Evolutionary conservation across 2,113 vertebrate genomes (phyloP).

Genomic region (Marmota flaviventris): DNA sequence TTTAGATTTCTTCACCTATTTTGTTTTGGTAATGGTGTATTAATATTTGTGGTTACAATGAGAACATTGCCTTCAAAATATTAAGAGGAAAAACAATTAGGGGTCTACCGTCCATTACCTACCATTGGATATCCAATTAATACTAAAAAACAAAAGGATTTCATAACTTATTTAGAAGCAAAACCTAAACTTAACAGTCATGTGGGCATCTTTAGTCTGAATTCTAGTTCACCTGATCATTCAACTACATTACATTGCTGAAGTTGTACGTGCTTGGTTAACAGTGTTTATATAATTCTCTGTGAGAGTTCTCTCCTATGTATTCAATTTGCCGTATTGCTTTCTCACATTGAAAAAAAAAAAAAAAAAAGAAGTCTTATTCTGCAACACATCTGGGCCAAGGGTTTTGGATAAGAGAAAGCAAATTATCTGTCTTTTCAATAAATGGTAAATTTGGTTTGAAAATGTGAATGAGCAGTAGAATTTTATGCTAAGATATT

Average conservation of each 20-base stretch:
- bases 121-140: neutral
- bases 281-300: neutral
- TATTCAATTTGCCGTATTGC: neutral
- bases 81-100: neutral
- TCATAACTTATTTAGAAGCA: neutral
- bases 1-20: neutral
- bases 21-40: neutral
- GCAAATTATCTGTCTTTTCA: neutral
- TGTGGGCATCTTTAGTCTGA: neutral
- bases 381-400: neutral
- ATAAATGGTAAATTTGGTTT: neutral
- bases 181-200: neutral
- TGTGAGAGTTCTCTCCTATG: neutral
- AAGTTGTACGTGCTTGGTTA: neutral
- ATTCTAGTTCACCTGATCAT: neutral
- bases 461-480: neutral
- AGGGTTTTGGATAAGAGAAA: neutral
- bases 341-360: neutral
- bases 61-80: slow-evolving; percentile 44
- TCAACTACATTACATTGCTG: neutral
- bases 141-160: neutral
- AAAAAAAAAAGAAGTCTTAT: neutral
- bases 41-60: slow-evolving; percentile 20
- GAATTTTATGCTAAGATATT: neutral
- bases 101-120: neutral